These are phyloP conservation scores for Myotis brandtii DNA, from an alignment of 2,113 vertebrate genomes.

Conservation along the genomic window DNA sequence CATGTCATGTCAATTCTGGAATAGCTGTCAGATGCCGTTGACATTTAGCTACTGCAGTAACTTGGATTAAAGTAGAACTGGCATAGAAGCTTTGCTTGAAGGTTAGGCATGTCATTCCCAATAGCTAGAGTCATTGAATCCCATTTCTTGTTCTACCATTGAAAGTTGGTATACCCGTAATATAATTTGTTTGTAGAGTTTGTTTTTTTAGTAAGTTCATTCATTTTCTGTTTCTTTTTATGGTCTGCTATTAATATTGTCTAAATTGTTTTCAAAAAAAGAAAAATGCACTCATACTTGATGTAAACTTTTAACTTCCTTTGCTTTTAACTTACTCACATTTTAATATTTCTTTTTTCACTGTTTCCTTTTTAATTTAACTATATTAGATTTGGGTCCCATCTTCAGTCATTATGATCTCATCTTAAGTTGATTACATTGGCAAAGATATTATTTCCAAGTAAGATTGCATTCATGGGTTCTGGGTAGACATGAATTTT, in stretches of 20 bases:
- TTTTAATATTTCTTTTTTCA: conserved; percentile 35
- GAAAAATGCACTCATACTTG: not conserved
- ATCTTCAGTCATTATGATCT: not conserved
- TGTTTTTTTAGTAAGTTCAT: not conserved
- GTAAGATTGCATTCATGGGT: not conserved
- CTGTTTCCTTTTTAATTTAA: not conserved
- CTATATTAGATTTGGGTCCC: not conserved
- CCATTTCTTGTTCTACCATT: not conserved
- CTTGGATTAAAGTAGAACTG: not conserved
- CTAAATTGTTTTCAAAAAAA: not conserved
- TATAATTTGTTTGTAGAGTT: not conserved
- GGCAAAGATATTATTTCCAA: not conserved
- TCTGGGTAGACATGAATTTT: not conserved
- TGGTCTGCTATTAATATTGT: not conserved
- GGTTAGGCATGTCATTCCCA: not conserved
- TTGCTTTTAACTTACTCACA: not conserved
- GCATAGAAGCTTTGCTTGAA: not conserved
- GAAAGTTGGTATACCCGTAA: not conserved
- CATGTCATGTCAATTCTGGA: not conserved
- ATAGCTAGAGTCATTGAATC: not conserved
- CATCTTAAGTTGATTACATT: not conserved
- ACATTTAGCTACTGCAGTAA: not conserved
- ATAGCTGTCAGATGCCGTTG: not conserved
- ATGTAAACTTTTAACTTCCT: not conserved
- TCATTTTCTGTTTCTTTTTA: not conserved